A percentile compares a stretch with the other conserved stretches of the same genome.
These are phyloP conservation scores for Orthonychiurus folsomi DNA, from an alignment of 2,888 invertebrate species.

Conservation along the genomic window DNA sequence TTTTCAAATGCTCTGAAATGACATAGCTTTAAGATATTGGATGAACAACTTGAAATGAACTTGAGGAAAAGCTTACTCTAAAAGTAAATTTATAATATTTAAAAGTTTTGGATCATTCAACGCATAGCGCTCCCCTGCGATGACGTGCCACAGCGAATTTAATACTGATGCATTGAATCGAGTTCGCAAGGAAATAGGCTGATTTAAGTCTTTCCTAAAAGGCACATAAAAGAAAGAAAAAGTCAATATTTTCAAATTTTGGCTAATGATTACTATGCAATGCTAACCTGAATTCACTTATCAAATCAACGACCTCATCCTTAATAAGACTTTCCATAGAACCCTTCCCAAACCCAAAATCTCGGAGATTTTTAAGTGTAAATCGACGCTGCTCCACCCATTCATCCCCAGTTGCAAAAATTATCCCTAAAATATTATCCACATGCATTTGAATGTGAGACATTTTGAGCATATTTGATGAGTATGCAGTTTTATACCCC, in stretches of 20 bases:
- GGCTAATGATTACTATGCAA: background rate
- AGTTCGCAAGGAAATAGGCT: background rate
- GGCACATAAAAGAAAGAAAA: background rate
- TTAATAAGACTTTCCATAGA: conserved; percentile 2
- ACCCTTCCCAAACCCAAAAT: conserved; percentile 2
- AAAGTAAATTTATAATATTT: conserved; percentile 26
- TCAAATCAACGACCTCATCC: background rate
- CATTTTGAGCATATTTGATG: too few relatives aligned
- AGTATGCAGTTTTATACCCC: too few relatives aligned
- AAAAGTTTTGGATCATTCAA: conserved; percentile 29
- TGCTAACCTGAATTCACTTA: background rate
- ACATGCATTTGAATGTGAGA: too few relatives aligned
- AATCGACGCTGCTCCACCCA: conserved; percentile 4
- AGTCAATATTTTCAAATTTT: background rate
- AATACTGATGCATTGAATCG: background rate
- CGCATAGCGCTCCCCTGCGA: conserved; percentile 21
- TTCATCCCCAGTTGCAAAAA: background rate
- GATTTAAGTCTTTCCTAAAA: conserved; percentile 3
- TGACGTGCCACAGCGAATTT: conserved; percentile 3
- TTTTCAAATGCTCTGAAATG: background rate
- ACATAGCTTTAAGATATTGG: too few relatives aligned
- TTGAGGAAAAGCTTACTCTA: too few relatives aligned
- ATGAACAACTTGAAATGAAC: too few relatives aligned
- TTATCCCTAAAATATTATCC: background rate
- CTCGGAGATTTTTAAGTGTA: background rate